These are phyloP conservation scores for Hirudinaria manillensis DNA, from an alignment of 2,888 invertebrate species.

Conservation along the genomic window DNA sequence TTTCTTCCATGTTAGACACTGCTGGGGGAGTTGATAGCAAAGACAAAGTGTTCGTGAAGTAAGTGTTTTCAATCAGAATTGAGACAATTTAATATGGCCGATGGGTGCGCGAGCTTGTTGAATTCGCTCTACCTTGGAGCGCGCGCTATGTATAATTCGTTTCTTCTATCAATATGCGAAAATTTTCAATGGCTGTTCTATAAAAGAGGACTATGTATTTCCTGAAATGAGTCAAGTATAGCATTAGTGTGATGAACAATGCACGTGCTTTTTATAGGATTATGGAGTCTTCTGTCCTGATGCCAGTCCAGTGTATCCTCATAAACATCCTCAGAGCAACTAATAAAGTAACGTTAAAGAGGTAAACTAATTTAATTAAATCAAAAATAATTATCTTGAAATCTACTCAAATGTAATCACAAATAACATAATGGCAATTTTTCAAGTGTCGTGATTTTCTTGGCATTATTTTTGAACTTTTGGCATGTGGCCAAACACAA, in stretches of 20 bases:
- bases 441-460: too few species aligned
- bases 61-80: neutral
- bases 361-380: neutral
- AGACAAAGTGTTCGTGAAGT: neutral
- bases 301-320: slow-evolving; percentile 27
- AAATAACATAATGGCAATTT: too few species aligned
- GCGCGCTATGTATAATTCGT: too few species aligned
- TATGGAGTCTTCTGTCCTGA: slow-evolving; percentile 13
- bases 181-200: too few species aligned
- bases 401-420: too few species aligned
- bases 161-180: too few species aligned
- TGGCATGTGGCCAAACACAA: too few species aligned
- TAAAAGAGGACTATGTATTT: too few species aligned
- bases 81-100: too few species aligned
- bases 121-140: neutral
- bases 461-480: too few species aligned
- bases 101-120: neutral
- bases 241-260: too few species aligned
- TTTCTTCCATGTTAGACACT: neutral
- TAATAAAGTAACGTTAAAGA: slow-evolving; percentile 14
- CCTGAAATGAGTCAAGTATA: too few species aligned
- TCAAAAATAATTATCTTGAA: neutral
- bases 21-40: neutral
- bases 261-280: slow-evolving; percentile 4
- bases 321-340: slow-evolving; percentile 27